Evolutionary conservation across 2,888 invertebrate species (phyloP).

Genomic region (Drosophila buzzatii): DNA sequence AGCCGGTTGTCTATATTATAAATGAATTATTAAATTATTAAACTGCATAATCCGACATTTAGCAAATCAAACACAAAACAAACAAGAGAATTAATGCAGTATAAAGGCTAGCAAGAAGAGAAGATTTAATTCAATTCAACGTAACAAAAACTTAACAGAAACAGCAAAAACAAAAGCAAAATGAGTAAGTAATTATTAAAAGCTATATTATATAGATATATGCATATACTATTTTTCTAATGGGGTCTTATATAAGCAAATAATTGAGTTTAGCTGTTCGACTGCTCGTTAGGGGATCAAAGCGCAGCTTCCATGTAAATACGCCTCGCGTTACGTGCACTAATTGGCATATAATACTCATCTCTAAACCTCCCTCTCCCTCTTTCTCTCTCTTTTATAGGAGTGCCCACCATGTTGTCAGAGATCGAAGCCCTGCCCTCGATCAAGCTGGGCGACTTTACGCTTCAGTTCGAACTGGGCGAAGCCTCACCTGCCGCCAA

Average conservation of each 20-base stretch:
- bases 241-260: conserved; percentile 17
- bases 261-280: conserved; percentile 43
- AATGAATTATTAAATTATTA: conserved; percentile 21
- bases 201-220: neutral
- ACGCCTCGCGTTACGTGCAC: conserved; percentile 9
- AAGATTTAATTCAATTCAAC: conserved; percentile 23
- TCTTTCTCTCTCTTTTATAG: conserved; percentile 81
- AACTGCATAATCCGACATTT: conserved; percentile 47
- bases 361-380: neutral
- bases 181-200: conserved; percentile 75
- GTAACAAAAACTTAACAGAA: conserved; percentile 2
- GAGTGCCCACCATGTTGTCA: conserved; percentile 90
- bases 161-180: conserved; percentile 36
- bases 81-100: conserved; percentile 2
- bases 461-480: conserved; percentile 88
- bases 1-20: conserved; percentile 28
- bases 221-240: conserved; percentile 2
- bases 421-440: conserved; percentile 89
- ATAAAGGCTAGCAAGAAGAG: conserved; percentile 10
- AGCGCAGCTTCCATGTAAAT: conserved; percentile 14
- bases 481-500: conserved; percentile 88
- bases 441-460: conserved; percentile 88
- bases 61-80: conserved; percentile 16
- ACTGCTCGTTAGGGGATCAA: conserved; percentile 2
- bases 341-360: conserved; percentile 42